phyloP scores from a whole-genome alignment of 2,888 invertebrate species.

The Dasysyrphus tricinctus region DNA sequence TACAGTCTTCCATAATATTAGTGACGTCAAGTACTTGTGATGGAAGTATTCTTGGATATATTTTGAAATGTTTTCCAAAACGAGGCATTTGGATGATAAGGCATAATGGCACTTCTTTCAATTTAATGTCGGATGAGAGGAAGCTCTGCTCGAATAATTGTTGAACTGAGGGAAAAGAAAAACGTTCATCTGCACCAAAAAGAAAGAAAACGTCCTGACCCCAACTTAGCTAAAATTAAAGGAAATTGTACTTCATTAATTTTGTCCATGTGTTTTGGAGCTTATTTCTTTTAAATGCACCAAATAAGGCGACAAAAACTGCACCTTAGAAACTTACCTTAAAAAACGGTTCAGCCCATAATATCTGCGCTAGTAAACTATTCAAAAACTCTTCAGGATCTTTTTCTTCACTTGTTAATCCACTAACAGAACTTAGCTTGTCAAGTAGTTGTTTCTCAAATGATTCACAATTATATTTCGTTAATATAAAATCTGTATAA shows the following conservation, averaged over 20 bases:
- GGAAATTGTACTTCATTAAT: not conserved
- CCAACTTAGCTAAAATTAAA: constrained; percentile 86
- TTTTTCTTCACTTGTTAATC: constrained; percentile 96
- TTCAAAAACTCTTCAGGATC: constrained; percentile 99
- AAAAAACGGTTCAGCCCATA: constrained; percentile 94
- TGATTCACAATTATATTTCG: constrained; percentile 92
- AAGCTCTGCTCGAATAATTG: constrained; percentile 98
- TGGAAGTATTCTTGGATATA: constrained; percentile 97
- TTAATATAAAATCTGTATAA: not conserved
- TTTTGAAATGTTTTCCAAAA: constrained; percentile 97
- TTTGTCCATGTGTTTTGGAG: too few relatives aligned
- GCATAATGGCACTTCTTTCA: constrained; percentile 96
- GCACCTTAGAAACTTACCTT: constrained; percentile 84
- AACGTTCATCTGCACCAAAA: constrained; percentile 94
- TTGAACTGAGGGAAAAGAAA: constrained; percentile 95
- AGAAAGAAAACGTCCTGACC: constrained; percentile 96
- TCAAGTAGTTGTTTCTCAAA: constrained; percentile 93
- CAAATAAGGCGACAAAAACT: too few relatives aligned
- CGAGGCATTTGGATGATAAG: constrained; percentile 99
- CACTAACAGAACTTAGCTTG: constrained; percentile 94
- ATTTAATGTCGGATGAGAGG: constrained; percentile 94
- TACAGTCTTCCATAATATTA: constrained; percentile 97
- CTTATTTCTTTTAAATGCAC: too few relatives aligned
- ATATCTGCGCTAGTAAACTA: constrained; percentile 94
- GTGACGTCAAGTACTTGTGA: constrained; percentile 97